These are phyloP conservation scores for Tipula confusa DNA, from an alignment of 2,888 invertebrate genomes.

Conservation along the genomic window DNA sequence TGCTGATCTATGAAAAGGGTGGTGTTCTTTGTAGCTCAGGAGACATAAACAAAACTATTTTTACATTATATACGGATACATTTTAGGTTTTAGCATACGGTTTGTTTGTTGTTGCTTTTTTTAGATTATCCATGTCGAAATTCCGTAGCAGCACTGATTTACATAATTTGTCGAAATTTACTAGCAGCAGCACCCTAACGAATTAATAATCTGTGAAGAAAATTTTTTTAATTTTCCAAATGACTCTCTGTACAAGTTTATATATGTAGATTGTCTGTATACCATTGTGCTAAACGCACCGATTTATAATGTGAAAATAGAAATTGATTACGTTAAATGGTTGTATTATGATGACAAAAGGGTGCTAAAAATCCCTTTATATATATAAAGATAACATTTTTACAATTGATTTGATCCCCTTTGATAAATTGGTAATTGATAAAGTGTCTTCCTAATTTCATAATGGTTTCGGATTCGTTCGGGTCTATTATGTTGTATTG, in stretches of 20 bases:
- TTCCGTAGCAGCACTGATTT: background rate
- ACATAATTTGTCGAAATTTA: background rate
- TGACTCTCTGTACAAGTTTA: background rate
- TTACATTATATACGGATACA: background rate
- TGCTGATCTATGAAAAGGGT: background rate
- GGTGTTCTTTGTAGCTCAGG: background rate
- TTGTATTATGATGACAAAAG: background rate
- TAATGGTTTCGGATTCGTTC: background rate
- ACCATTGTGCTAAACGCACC: background rate
- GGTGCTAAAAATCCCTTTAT: background rate
- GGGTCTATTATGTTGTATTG: background rate
- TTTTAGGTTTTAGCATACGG: background rate
- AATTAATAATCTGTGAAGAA: conserved; percentile 5
- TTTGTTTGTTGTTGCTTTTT: background rate
- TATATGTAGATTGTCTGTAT: background rate
- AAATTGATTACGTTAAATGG: conserved; percentile 20
- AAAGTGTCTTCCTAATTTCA: background rate
- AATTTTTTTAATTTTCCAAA: conserved; percentile 25
- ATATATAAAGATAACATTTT: background rate
- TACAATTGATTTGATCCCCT: background rate
- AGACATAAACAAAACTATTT: background rate
- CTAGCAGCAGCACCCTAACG: background rate
- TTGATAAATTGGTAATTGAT: background rate
- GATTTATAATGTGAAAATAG: background rate
- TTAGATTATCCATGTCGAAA: background rate